Percentiles rank a stretch among this genome's conserved stretches.
Evolutionary conservation across 2,888 invertebrate genomes (phyloP).

Genomic region (Phengaris arion): DNA sequence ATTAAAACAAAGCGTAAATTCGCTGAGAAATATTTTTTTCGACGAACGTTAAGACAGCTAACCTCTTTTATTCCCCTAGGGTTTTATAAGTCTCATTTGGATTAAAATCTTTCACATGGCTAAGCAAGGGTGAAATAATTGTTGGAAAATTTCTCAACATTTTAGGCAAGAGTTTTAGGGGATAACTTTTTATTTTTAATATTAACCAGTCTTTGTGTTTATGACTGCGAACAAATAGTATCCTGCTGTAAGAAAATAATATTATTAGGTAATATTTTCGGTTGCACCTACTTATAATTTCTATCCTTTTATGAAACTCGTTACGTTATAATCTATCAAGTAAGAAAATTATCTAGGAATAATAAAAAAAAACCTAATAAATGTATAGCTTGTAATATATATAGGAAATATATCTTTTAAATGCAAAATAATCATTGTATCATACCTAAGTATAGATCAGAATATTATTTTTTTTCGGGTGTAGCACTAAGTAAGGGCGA

Average conservation of each 20-base stretch:
- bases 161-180: conserved; percentile 26
- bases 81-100: conserved; percentile 35
- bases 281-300: too few relatives aligned
- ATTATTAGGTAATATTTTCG: too few relatives aligned
- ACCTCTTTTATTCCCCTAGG: conserved; percentile 34
- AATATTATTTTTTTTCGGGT: conserved; percentile 3
- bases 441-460: not conserved
- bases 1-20: conserved; percentile 30
- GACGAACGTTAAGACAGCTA: conserved; percentile 31
- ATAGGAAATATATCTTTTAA: not conserved
- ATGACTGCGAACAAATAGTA: not conserved
- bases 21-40: conserved; percentile 32
- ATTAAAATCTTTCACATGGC: conserved; percentile 33
- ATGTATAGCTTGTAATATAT: not conserved
- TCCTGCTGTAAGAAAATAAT: not conserved
- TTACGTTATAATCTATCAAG: too few relatives aligned
- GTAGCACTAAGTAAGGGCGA: conserved; percentile 21
- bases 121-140: conserved; percentile 34
- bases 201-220: not conserved
- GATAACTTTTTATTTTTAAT: conserved; percentile 28
- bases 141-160: conserved; percentile 30
- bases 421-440: not conserved
- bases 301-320: too few relatives aligned
- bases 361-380: not conserved
- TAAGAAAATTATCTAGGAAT: not conserved